Percentiles rank a stretch among this genome's conserved stretches.
Conservation (phyloP, 2,888 invertebrate genomes). For the Epinotia nisella region DNA sequence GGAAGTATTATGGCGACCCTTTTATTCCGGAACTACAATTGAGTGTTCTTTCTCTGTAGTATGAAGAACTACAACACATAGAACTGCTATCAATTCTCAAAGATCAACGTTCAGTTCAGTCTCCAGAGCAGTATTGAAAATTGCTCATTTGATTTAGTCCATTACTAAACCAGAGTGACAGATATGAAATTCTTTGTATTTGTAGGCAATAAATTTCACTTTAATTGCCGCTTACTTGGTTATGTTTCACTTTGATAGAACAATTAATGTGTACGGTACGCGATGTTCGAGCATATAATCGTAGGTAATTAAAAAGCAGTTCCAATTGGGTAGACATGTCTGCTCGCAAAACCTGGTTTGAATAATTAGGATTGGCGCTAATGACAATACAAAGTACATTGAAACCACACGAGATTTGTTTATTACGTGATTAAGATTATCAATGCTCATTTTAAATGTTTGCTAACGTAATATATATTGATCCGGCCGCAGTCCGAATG, state of each 20-base stretch:
- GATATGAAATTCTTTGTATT: background rate
- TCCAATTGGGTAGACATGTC: slow-evolving; percentile 3
- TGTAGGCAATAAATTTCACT: background rate
- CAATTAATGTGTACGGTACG: slow-evolving; percentile 10
- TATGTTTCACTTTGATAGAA: background rate
- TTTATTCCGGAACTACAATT: no score
- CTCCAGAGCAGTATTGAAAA: background rate
- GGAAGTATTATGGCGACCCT: no score
- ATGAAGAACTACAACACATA: no score
- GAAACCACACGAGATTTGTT: background rate
- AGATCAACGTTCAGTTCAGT: no score
- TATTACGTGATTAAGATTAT: background rate
- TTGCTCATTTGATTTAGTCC: no score
- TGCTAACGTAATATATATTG: background rate
- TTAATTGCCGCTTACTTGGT: background rate
- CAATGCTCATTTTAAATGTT: background rate
- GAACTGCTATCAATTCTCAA: no score
- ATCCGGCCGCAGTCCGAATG: background rate
- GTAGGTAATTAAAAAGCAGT: slow-evolving; percentile 6
- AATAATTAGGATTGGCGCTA: slow-evolving; percentile 1
- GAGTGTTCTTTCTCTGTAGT: no score
- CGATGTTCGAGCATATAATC: slow-evolving; percentile 16
- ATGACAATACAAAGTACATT: background rate
- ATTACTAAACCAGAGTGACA: background rate
- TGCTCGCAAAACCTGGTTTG: background rate